These are phyloP conservation scores for Torymus texanus DNA, from an alignment of 2,888 invertebrate species.

Conservation along the genomic window DNA sequence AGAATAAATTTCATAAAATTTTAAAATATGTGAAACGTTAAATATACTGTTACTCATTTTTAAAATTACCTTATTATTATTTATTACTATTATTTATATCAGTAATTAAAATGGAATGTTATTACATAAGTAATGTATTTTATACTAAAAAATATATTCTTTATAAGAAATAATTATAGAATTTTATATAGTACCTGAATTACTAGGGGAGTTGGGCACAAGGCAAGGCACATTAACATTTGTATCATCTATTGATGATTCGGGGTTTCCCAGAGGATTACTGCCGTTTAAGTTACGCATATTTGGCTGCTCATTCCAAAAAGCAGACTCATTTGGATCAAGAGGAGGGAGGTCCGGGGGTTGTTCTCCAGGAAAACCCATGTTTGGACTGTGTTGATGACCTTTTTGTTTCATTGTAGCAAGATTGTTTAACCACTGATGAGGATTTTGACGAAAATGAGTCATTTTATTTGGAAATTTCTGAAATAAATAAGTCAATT, in stretches of 20 bases:
- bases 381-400: constrained; percentile 77
- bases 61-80: no score
- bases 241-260: constrained; percentile 73
- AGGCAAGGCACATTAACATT: constrained; percentile 75
- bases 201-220: constrained; percentile 74
- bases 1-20: no score
- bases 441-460: constrained; percentile 89
- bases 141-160: no score
- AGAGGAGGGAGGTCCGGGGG: constrained; percentile 72
- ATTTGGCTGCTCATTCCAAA: constrained; percentile 73
- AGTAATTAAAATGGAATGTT: no score
- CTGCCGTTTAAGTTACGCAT: constrained; percentile 72
- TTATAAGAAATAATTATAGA: constrained; percentile 6
- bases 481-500: constrained; percentile 72
- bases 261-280: constrained; percentile 72
- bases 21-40: no score
- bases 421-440: constrained; percentile 87
- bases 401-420: constrained; percentile 86
- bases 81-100: no score
- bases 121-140: no score
- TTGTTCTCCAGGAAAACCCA: constrained; percentile 72
- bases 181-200: constrained; percentile 66
- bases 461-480: constrained; percentile 94
- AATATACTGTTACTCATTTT: no score
- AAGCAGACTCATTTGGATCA: constrained; percentile 71